Conservation (phyloP, 2,797 vertebrate genomes). For the Lutjanus argentimaculatus region DNA sequence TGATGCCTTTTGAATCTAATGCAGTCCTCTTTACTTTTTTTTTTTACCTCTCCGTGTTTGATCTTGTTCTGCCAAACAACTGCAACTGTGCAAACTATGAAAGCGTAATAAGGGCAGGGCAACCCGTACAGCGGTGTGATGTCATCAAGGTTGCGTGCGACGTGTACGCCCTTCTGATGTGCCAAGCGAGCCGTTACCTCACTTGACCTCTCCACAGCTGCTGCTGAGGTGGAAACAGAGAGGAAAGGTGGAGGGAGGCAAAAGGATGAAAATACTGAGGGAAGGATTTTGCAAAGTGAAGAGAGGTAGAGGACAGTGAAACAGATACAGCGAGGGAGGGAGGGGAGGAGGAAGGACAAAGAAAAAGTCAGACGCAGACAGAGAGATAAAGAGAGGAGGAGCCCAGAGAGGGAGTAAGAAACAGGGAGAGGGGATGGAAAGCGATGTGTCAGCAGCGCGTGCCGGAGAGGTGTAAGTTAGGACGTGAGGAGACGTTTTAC, state of each 20-base stretch:
- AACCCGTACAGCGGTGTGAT: slow-evolving; percentile 44
- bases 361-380: slow-evolving; percentile 79
- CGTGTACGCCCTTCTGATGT: slow-evolving; percentile 43
- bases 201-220: slow-evolving; percentile 72
- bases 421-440: slow-evolving; percentile 71
- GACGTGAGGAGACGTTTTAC: slow-evolving; percentile 77
- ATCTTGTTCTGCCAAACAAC: slow-evolving; percentile 21
- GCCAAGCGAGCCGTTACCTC: slow-evolving; percentile 65
- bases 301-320: slow-evolving; percentile 79
- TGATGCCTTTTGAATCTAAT: slow-evolving; percentile 16
- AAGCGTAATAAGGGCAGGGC: slow-evolving; percentile 44
- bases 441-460: slow-evolving; percentile 81
- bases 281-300: slow-evolving; percentile 78
- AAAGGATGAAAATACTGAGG: slow-evolving; percentile 71
- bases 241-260: slow-evolving; percentile 52
- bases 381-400: slow-evolving; percentile 77
- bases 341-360: slow-evolving; percentile 69
- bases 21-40: slow-evolving; percentile 4
- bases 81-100: slow-evolving; percentile 42
- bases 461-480: slow-evolving; percentile 76
- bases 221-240: slow-evolving; percentile 67
- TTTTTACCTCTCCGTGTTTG: not conserved
- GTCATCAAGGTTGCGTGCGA: slow-evolving; percentile 60
- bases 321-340: slow-evolving; percentile 72
- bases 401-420: slow-evolving; percentile 60